Base-by-base conservation (phyloP, 2,888 invertebrate genomes). In the Melanchra persicariae region DNA sequence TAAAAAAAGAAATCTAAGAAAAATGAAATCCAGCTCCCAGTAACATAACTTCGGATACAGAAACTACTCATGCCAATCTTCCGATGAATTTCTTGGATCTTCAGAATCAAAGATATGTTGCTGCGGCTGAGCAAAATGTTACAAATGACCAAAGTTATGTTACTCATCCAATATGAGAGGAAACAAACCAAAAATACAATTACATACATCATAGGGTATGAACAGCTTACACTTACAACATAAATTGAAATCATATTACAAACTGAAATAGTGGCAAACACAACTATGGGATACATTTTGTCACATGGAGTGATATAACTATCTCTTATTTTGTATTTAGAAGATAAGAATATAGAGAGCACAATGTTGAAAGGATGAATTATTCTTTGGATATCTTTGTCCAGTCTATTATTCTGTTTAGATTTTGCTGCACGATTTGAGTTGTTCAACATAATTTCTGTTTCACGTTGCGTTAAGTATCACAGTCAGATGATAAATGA, bases 341-440 rank as follows among this genome's bases (percentile, higher is more conserved):
- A 73, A 34, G n/a, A 7, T 0, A 63, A 55, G 1, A 64, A 22
- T 22, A 26, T 19, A 17, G 49, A 37, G 4, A 66, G 30, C 15
- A 66, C 37, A 15, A 75, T 47, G 24, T 76, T 76, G 30, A 54
- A 76, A 15, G 45, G 66, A 24, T 52, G 43, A n/a, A 75, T 5
- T 2, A 66, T 30, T 65, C 9, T 73, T 19, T 40, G 2, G 0
- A 75, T 0, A 1, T 58, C 57, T 66, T 49, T 45, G 8, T 69
- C 67, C 12, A 66, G 66, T 55, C n/a, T 65, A 12, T 65, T 34
- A 12, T 51, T 45, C 1, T n/a, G 22, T 12, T 22, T 37, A 1
- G n/a, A n/a, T n/a, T n/a, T n/a, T n/a, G 6, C 22, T 57, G 12
- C n/a, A n/a, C 2, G 34, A n/a, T 6, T 34, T 34, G n/a, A 34